Conservation (phyloP, 2,797 vertebrate species). For the Falco concolor region DNA sequence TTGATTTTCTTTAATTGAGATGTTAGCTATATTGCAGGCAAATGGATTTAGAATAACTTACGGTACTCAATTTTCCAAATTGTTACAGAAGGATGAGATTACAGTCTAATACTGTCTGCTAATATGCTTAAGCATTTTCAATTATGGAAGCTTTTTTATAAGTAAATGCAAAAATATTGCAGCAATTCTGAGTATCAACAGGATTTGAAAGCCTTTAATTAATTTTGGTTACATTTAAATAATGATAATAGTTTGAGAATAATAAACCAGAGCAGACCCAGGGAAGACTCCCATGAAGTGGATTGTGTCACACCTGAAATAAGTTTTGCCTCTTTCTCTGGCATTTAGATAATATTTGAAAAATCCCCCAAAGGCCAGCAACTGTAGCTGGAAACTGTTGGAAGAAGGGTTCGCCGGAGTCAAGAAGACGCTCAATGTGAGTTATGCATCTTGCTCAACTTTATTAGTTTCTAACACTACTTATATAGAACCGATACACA, state of each 20-base stretch:
- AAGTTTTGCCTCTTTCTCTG: not conserved
- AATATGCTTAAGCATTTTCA: not conserved
- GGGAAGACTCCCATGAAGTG: not conserved
- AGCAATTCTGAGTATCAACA: not conserved
- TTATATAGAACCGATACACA: too few species aligned
- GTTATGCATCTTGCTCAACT: too few species aligned
- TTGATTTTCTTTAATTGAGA: not conserved
- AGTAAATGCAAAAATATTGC: not conserved
- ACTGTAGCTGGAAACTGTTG: not conserved
- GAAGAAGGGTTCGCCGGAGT: too few species aligned
- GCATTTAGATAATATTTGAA: not conserved
- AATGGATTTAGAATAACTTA: not conserved
- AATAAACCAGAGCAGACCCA: not conserved
- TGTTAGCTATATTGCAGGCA: not conserved
- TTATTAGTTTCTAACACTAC: too few species aligned
- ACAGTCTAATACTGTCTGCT: not conserved
- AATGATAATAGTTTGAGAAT: not conserved
- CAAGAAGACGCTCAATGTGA: too few species aligned
- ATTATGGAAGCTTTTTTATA: not conserved
- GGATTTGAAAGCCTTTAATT: slow-evolving; percentile 1
- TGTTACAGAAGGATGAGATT: not conserved
- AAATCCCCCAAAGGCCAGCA: not conserved
- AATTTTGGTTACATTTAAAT: not conserved
- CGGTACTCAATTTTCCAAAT: not conserved
- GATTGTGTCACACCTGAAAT: not conserved